These are phyloP conservation scores for Zootermopsis nevadensis DNA, from an alignment of 2,888 invertebrate genomes.

Conservation along the genomic window DNA sequence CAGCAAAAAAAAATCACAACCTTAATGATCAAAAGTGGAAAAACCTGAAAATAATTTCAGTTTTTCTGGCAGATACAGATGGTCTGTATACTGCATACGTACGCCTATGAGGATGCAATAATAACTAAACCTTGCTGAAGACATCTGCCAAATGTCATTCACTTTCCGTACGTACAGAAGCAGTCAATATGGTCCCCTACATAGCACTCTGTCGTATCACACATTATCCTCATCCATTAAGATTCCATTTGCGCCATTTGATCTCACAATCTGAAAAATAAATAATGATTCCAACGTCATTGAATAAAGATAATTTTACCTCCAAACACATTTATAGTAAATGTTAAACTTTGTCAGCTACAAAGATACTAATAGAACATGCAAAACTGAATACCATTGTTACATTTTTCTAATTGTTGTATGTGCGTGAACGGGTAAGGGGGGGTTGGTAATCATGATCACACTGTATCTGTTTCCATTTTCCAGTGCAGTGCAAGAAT, in stretches of 20 bases:
- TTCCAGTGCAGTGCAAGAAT: no score
- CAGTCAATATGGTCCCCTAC: slow-evolving; percentile 19
- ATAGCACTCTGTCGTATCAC: slow-evolving; percentile 64
- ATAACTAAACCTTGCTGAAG: not conserved
- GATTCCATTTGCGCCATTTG: slow-evolving; percentile 74
- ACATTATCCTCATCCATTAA: slow-evolving; percentile 82
- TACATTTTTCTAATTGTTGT: no score
- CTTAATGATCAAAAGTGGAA: not conserved
- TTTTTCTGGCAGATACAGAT: not conserved
- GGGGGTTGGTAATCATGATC: no score
- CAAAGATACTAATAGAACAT: not conserved
- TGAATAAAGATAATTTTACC: not conserved
- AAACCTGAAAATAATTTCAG: not conserved
- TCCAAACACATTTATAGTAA: not conserved
- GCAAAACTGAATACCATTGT: no score
- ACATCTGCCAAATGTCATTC: not conserved
- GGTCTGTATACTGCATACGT: not conserved
- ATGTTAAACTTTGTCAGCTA: not conserved
- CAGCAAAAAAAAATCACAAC: no score
- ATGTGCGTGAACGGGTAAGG: no score
- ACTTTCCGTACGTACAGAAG: not conserved
- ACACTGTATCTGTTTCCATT: no score
- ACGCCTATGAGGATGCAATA: not conserved
- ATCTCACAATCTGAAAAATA: slow-evolving; percentile 82
- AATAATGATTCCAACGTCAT: not conserved